Conservation (phyloP, 2,797 vertebrate genomes). For the Poecilia gillii region DNA sequence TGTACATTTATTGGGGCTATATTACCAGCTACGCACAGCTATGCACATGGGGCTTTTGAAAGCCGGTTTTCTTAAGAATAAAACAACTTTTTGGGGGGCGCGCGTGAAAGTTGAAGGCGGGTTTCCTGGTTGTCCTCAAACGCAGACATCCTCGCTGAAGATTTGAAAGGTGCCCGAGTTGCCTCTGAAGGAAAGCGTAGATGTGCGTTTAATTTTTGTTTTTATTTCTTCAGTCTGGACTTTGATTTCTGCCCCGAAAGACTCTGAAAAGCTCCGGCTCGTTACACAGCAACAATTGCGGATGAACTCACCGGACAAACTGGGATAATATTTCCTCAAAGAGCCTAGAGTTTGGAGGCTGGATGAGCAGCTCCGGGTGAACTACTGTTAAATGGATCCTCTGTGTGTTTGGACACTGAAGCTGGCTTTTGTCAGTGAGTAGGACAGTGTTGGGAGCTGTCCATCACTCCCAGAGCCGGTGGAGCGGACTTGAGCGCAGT, state of each 20-base stretch:
- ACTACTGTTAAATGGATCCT: conserved; percentile 73
- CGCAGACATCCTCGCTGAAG: conserved; percentile 51
- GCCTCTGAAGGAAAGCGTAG: conserved; percentile 56
- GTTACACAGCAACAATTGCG: conserved; percentile 12
- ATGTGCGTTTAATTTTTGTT: conserved; percentile 28
- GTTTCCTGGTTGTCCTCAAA: conserved; percentile 12
- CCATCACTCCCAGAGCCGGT: conserved; percentile 65
- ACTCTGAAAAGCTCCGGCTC: conserved; percentile 5
- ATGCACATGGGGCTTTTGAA: conserved; percentile 56
- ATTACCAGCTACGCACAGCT: conserved; percentile 51
- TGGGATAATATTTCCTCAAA: conserved; percentile 33
- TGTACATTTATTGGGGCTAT: conserved; percentile 55
- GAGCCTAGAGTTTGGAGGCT: conserved; percentile 57
- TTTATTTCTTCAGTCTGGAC: conserved; percentile 31
- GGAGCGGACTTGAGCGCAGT: conserved; percentile 52
- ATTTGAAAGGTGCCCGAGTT: conserved; percentile 65
- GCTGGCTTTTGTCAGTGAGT: conserved; percentile 79
- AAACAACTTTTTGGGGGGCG: conserved; percentile 54
- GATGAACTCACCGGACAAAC: conserved; percentile 54
- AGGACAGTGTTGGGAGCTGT: conserved; percentile 69
- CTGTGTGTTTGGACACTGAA: conserved; percentile 76
- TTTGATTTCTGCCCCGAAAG: conserved; percentile 1
- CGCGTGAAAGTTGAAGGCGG: conserved; percentile 27
- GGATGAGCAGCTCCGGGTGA: conserved; percentile 75
- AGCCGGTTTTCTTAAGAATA: conserved; percentile 27